Base-by-base conservation (phyloP, 1,140 invertebrate genomes). In the Dreissena rostriformis region DNA sequence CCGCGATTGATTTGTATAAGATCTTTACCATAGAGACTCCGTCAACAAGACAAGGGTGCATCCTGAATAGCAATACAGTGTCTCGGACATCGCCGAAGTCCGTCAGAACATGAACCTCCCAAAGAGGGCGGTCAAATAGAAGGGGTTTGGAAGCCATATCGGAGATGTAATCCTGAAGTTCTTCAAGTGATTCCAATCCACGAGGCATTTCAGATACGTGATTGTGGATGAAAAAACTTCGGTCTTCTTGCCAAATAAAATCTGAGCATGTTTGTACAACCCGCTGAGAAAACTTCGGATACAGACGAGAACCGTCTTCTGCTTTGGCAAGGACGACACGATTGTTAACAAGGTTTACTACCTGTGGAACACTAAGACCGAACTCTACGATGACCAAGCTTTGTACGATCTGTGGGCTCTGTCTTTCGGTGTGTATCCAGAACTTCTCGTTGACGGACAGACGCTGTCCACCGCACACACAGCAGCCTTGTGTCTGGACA, bases 1-100 rank as follows among this genome's bases (percentile, higher is more conserved):
- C 95, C 6, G 94, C 93, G 22, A 95, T 90, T 57, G 92, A 93
- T 74, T 94, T 93, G 73, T 93, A 93, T 10, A 95, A 89, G 19
- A 95, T 91, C 61, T 93, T 90, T 2, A 95, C 90, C 67, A 95
- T 88, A 1, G 94, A 93, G 67, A 94, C 93, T 14, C 95, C 95
- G 89, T 95, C 95, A 0, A 94, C 94, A 19, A 95, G 82, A 78
- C 94, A 94, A 65, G 95, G 95, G 88, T 95, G 95, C 39, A 95
- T 92, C 0, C 95, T 89, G 22, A 95, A 89, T 29, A 96, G 87
- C 1, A 95, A 91, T 0, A 95, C 92, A 0, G 94, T 94, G 79
- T 95, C 94, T 61, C 91, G 87, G 11, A 91, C 88, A 17, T 90
- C 87, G 8, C 94, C 94, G 81, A 92, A 93, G 76, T 94, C 92